Base-by-base conservation (phyloP, 2,113 vertebrate species). In the Nothoprocta perdicaria region DNA sequence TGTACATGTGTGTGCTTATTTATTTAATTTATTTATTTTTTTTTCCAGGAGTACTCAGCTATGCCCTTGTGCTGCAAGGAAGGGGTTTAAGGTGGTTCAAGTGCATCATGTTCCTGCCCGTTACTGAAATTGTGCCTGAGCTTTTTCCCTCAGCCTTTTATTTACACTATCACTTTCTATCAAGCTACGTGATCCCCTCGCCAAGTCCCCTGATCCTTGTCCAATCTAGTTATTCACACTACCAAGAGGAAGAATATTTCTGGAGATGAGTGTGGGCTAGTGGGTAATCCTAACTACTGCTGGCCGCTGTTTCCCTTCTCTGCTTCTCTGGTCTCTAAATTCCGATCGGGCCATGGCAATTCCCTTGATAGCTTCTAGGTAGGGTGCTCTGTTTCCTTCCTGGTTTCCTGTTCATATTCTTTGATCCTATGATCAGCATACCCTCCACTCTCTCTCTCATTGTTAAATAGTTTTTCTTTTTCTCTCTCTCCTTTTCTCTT, bases 131-230 rank as follows among this genome's bases (percentile, higher is more conserved):
- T 2, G 7, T 26, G 40, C 14, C 1, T 63, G 7, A 4, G 16
- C 10, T 40, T 93, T 55, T 82, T 4, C 8, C 7, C 12, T 63
- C 38, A 35, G 3, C 3, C 60, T 79, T 87, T 43, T 19, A 38
- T 60, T 75, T 67, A 31, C 31, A 23, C 2, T 14, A 0, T 21
- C 3, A 58, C 1, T 1, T 17, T 68, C 9, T 60, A 23, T 0
- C 22, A n/a, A 79, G 8, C 33, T 80, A 13, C 12, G 83, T 7
- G 2, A 62, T n/a, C 1, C 80, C 21, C 12, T 85, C 12, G 45
- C 1, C 2, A 12, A 21, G 14, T 76, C 22, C 2, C 4, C 31
- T 76, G 46, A 55, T 21, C 10, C 6, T 11, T 0, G 15, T 86
- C 7, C 19, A 60, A 80, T 7, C 5, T 79, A 14, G 0, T 14